Conservation (phyloP, 2,888 invertebrate genomes). For the Trissonchulus latispiculum region DNA sequence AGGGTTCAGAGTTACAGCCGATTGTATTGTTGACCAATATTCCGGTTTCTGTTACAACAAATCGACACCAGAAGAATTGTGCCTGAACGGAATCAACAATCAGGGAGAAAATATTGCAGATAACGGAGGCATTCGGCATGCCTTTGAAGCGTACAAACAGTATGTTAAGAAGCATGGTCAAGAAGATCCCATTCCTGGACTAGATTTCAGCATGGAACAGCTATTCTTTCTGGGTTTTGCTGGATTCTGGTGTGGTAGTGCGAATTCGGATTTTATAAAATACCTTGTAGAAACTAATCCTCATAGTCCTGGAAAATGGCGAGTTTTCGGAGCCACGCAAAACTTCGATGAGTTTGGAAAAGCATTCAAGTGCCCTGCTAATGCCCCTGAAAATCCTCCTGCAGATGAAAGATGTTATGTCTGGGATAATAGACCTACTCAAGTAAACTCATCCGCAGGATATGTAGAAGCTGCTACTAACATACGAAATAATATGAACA, state of each 20-base stretch:
- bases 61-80: background rate
- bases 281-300: slow-evolving; percentile 9
- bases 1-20: background rate
- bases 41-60: background rate
- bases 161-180: slow-evolving; percentile 24
- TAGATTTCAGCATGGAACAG: slow-evolving; percentile 44
- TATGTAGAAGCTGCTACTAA: background rate
- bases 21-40: slow-evolving; percentile 6
- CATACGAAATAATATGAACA: background rate
- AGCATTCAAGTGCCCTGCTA: background rate
- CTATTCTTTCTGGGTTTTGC: slow-evolving; percentile 53
- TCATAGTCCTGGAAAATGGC: slow-evolving; percentile 17
- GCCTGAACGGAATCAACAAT: slow-evolving; percentile 10
- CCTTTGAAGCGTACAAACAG: slow-evolving; percentile 36
- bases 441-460: background rate
- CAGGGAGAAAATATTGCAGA: slow-evolving; percentile 5
- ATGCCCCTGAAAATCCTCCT: background rate
- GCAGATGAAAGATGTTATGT: background rate
- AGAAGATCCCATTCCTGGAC: slow-evolving; percentile 30
- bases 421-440: background rate
- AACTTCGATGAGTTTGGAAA: slow-evolving; percentile 18
- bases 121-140: slow-evolving; percentile 47
- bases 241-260: slow-evolving; percentile 43
- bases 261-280: background rate
- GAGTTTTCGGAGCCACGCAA: slow-evolving; percentile 18